Base-by-base conservation (phyloP, 1,140 invertebrate genomes). In the Mercenaria mercenaria region DNA sequence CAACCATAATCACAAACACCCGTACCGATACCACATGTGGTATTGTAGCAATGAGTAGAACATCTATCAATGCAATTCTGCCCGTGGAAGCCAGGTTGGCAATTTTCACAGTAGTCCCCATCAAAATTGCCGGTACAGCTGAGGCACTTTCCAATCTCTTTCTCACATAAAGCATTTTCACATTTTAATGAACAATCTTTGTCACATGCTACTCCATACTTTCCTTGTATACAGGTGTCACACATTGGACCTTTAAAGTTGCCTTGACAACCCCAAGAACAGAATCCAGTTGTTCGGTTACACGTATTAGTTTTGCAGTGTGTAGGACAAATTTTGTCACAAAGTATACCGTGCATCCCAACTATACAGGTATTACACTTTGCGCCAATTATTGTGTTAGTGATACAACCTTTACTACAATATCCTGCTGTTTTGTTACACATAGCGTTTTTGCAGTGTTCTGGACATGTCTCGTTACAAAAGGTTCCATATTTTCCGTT, bases 61-160 rank as follows among this genome's bases (percentile, higher is more conserved):
- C 52, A 59, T 10, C 20, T 59, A 10, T 15, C 3, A 10, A 11
- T 20, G 23, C 52, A 59, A n/a, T 59, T 4, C 20, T 10, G 23
- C 10, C 52, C 52, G 20, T 41, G 84, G 26, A 77, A 77, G 72
- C 52, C 32, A 84, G 32, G 10, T 84, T 50, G 26, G 79, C 61
- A 34, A 79, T 39, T n/a, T 79, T 84, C 72, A 90, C 41, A 50
- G 64, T 1, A 13, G 76, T 37, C 4, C 23, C 52, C 52, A 6
- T 59, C 52, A 59, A 23, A 59, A 59, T 59, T 23, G 15, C 23
- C 52, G 10, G 4, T n/a, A 59, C 52, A 59, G 4, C 23, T 23
- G 23, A 59, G 23, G 20, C 52, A 59, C 3, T 59, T 3, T 23
- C 52, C 52, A 23, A 20, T 11, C 15, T n/a, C 3, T n/a, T 59